Conservation (phyloP, 2,113 vertebrate species). For the Tenrec ecaudatus region DNA sequence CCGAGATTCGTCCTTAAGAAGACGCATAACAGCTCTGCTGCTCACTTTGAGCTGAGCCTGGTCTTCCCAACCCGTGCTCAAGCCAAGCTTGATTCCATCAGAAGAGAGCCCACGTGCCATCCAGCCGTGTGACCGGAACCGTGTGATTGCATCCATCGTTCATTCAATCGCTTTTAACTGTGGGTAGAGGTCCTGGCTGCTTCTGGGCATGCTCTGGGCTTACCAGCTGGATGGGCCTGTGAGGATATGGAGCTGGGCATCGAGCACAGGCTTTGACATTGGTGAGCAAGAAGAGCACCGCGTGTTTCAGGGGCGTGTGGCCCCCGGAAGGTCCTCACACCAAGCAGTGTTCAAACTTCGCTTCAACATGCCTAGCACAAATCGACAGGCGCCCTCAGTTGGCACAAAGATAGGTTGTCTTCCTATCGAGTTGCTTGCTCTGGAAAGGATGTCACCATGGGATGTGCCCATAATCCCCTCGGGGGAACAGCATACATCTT, state of each 20-base stretch:
- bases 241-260: neutral
- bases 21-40: neutral
- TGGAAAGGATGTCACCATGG: slow-evolving; percentile 44
- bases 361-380: slow-evolving; percentile 57
- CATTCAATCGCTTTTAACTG: neutral
- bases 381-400: slow-evolving; percentile 61
- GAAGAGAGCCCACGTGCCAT: neutral
- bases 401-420: slow-evolving; percentile 65
- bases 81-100: slow-evolving; percentile 10
- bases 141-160: neutral
- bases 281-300: neutral
- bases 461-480: slow-evolving; percentile 39
- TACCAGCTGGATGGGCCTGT: neutral
- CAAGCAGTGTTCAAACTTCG: slow-evolving; percentile 68
- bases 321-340: slow-evolving; percentile 62
- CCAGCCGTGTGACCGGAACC: too few relatives aligned
- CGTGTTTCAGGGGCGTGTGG: slow-evolving; percentile 49
- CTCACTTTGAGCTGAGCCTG: slow-evolving; percentile 15
- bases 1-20: neutral
- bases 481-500: neutral
- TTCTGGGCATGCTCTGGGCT: neutral
- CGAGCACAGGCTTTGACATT: neutral
- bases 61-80: neutral
- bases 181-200: neutral
- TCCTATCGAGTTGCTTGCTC: slow-evolving; percentile 62